Evolutionary conservation across 2,113 vertebrate species (phyloP), one percentile per base, ranked within the genome.

Genomic region (Macquaria ambigua): DNA sequence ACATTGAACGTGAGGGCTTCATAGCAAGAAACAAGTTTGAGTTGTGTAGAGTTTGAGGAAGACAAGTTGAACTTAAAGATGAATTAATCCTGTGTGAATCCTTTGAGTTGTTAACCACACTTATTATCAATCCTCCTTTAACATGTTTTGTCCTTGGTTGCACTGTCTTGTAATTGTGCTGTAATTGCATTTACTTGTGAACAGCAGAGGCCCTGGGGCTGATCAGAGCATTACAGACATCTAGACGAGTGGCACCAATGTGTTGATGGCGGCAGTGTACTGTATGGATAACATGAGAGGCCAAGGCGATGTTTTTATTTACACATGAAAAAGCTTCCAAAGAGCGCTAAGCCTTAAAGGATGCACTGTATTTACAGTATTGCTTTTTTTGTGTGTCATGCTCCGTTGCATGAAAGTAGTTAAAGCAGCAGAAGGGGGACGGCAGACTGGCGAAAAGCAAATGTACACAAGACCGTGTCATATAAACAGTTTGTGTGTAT

Each of bases 401-500:
- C 64, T 72, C 8, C 15, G 1, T 73, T 52, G 56, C 81, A 69
- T 66, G 15, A 71, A 74, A 79, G 87, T 5, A 58, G 37, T 67
- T 12, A 21, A 80, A 67, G 58, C 55, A n/a, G 11, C 69, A 48
- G 39, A 64, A 12, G 59, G 46, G 41, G n/a, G 31, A n/a, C 1
- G 18, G 28, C 67, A 66, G 62, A 21, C 50, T 6, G 28, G 58
- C 43, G 18, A 46, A 52, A 61, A 70, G 81, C 62, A 21, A 90
- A 84, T 79, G 87, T 89, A 88, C 86, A 90, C 90, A 90, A 55
- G 79, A 50, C 80, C 68, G 52, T 74, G 88, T 86, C 72, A 66
- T 53, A 50, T 82, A 93, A 94, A 91, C 87, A 91, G 74, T 53
- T 72, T 34, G 6, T 83, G 85, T 92, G 63, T 91, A 43, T 50